Evolutionary conservation across 2,797 vertebrate genomes (phyloP).

Genomic region (Hemibagrus guttatus): DNA sequence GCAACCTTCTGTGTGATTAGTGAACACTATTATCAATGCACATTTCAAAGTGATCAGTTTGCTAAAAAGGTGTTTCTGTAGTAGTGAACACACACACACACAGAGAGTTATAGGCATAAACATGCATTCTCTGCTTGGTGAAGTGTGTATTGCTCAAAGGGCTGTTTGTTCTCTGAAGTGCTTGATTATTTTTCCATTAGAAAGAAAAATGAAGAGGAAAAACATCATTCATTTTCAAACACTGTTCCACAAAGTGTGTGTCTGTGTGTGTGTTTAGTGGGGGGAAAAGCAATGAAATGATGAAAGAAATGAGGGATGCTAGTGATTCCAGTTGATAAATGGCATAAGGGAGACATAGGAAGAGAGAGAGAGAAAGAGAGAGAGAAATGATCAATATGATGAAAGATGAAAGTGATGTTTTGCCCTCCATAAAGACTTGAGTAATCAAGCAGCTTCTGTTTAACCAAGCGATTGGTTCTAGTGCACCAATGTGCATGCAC

Average conservation of each 20-base stretch:
- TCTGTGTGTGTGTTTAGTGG: conserved; percentile 1
- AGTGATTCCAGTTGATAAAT: conserved; percentile 8
- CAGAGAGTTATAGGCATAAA: neutral
- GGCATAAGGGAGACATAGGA: neutral
- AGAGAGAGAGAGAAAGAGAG: neutral
- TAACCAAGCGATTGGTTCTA: neutral
- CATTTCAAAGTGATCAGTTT: neutral
- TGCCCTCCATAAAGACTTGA: conserved; percentile 3
- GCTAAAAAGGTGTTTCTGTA: neutral
- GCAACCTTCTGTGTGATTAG: neutral
- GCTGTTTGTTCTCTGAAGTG: conserved; percentile 21
- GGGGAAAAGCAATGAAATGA: neutral
- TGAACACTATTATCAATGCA: neutral
- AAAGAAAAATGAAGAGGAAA: conserved; percentile 11
- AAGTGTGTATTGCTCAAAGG: conserved; percentile 13
- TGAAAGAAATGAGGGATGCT: conserved; percentile 1
- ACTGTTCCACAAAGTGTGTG: neutral
- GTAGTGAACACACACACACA: neutral
- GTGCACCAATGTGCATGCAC: neutral
- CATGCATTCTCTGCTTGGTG: neutral
- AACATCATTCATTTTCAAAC: conserved; percentile 15
- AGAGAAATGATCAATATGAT: neutral
- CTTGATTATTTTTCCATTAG: conserved; percentile 24
- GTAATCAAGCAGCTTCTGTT: neutral
- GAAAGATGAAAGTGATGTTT: conserved; percentile 21